Evolutionary conservation across 1,140 invertebrate species (phyloP), one percentile per base, ranked within the genome.

Genomic region (Eupristina koningsbergeri): DNA sequence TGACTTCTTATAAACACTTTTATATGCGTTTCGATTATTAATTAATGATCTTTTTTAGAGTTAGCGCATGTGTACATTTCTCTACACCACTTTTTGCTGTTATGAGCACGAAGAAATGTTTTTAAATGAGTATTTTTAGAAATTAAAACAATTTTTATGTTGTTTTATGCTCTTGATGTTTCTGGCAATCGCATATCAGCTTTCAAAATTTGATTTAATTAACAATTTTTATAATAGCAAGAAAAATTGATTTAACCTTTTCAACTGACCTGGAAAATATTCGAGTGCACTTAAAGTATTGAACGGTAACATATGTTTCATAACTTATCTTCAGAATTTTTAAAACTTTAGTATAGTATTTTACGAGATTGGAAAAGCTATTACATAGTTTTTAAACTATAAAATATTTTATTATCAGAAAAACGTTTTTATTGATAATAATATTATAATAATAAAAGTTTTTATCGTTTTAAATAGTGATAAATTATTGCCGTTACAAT

Each of bases 241-340:
- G 15, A 67, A 6, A 36, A 67, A 36, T 67, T 67, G 64, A 15
- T 67, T 67, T 36, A 67, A 36, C 29, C 29, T 67, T 36, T 67
- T 19, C 31, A 67, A 67, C 39, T 71, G 67, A 41, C 36, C 67
- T 71, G 39, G 41, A 71, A 71, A 71, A 71, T 41, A 71, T 71
- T 71, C 39, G 22, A 71, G 67, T 41, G 26, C 39, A n/a, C 67
- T 71, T 5, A 71, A 41, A 71, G 67, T 71, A 71, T 71, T 71
- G 67, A 39, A 41, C 67, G 39, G 67, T 71, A 71, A 71, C 67
- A 71, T 41, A 71, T 71, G 67, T 71, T 71, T 71, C 67, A 71
- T 71, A 71, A 67, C 64, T 67, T 67, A 67, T 36, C 64, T 67
- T 71, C 67, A 41, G 67, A 71, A 71, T 41, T 71, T 71, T 71